These are phyloP conservation scores for Cenopis cana DNA, from an alignment of 2,888 invertebrate species.

Conservation along the genomic window DNA sequence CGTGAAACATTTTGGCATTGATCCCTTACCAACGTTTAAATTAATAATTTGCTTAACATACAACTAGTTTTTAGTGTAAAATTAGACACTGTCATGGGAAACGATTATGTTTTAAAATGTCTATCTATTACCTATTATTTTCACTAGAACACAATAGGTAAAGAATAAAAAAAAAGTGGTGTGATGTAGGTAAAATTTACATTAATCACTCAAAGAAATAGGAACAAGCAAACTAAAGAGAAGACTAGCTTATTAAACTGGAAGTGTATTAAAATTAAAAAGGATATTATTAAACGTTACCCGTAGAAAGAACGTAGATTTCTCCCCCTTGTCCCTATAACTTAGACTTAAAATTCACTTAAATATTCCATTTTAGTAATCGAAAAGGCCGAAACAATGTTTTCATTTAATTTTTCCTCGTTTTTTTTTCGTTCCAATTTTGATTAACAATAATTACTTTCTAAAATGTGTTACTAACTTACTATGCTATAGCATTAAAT, in stretches of 20 bases:
- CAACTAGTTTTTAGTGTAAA: slow-evolving; percentile 11
- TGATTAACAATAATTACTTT: slow-evolving; percentile 22
- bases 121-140: background rate
- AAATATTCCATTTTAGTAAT: slow-evolving; percentile 46
- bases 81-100: slow-evolving; percentile 32
- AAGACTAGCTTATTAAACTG: slow-evolving; percentile 26
- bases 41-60: slow-evolving; percentile 24
- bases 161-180: background rate
- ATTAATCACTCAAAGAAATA: slow-evolving; percentile 10
- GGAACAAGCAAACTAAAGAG: slow-evolving; percentile 17
- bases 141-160: background rate
- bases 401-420: slow-evolving; percentile 44
- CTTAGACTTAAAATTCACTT: slow-evolving; percentile 26
- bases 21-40: slow-evolving; percentile 54
- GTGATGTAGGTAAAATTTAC: background rate
- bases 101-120: slow-evolving; percentile 14
- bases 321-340: slow-evolving; percentile 46
- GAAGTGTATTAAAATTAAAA: slow-evolving; percentile 22
- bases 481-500: background rate
- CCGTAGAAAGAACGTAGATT: slow-evolving; percentile 49
- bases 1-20: slow-evolving; percentile 51
- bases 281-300: slow-evolving; percentile 36
- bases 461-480: background rate
- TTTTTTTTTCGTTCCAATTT: slow-evolving; percentile 42
- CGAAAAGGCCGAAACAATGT: slow-evolving; percentile 60